Conservation (phyloP, 2,797 vertebrate genomes). For the Mastacembelus armatus region DNA sequence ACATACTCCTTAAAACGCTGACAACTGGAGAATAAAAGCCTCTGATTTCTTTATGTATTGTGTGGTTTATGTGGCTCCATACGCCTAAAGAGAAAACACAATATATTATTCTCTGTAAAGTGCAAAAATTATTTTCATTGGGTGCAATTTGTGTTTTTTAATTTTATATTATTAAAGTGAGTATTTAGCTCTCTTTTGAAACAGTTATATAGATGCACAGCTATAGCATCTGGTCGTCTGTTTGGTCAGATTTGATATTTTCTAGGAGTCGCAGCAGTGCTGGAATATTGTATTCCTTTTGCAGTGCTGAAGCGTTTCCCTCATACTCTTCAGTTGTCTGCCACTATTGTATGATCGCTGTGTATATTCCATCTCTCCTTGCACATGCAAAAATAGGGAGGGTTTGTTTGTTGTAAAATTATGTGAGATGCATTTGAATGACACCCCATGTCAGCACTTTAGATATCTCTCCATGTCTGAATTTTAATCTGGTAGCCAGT, state of each 20-base stretch:
- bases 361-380: constrained; percentile 39
- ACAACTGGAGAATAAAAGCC: constrained; percentile 75
- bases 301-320: constrained; percentile 39
- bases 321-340: constrained; percentile 46
- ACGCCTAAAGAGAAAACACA: constrained; percentile 57
- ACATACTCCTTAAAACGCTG: constrained; percentile 81
- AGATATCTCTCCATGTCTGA: constrained; percentile 53
- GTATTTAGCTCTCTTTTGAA: constrained; percentile 21
- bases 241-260: constrained; percentile 46
- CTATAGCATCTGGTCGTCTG: constrained; percentile 7
- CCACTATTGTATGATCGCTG: constrained; percentile 43
- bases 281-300: constrained; percentile 56
- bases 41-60: constrained; percentile 62
- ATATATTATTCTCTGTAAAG: constrained; percentile 64
- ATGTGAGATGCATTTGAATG: constrained; percentile 71
- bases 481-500: constrained; percentile 55
- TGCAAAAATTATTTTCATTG: constrained; percentile 37
- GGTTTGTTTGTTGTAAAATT: constrained; percentile 61
- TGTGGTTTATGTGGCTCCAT: constrained; percentile 39
- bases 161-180: constrained; percentile 26
- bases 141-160: constrained; percentile 24
- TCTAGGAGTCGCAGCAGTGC: constrained; percentile 35
- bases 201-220: not conserved
- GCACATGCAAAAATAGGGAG: constrained; percentile 41
- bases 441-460: constrained; percentile 72